Base-by-base conservation (phyloP, 2,113 vertebrate genomes). In the Galeopterus variegatus region DNA sequence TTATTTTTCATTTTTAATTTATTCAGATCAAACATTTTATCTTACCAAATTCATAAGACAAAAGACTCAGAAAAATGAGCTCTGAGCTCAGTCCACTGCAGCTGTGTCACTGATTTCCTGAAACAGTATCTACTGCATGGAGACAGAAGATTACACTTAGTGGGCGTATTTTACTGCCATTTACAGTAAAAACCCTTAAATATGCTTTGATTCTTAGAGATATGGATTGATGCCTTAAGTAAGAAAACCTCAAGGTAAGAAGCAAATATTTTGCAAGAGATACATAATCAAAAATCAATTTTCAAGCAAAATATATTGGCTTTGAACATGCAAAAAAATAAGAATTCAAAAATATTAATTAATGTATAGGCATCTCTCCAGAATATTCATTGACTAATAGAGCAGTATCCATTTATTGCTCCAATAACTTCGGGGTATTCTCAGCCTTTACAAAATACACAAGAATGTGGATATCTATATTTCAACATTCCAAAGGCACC, bases 171-270 rank as follows among this genome's bases (percentile, higher is more conserved):
- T 82, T 91, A 77, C 73, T 92, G 50, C 12, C 18, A 90, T 8
- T 93, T 96, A 95, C 1, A 52, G 28, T 81, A 72, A 95, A 93
- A 92, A 31, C 23, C 45, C 24, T n/a, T 85, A 94, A 97, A 90
- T 88, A 85, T 56, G 31, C 15, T 88, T 93, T 62, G 48, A 36
- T 64, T 80, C 50, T 90, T 75, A 67, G 56, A 90, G 11, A 33
- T 81, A 93, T 26, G 36, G 33, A 81, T 95, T 48, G 81, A 60
- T 88, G 31, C 11, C 58, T 93, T 80, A 88, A 62, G 54, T 83
- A 93, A 94, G 60, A 96, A 96, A 93, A 69, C 31, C 48, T 93
- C 60, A 92, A 95, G 41, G 72, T 87, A 86, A 98, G 64, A 73
- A 70, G 28, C 80, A n/a, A 94, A 88, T 0, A 5, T 75, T 96